Evolutionary conservation across 2,113 vertebrate species (phyloP).

Genomic region (Gracilinanus agilis): DNA sequence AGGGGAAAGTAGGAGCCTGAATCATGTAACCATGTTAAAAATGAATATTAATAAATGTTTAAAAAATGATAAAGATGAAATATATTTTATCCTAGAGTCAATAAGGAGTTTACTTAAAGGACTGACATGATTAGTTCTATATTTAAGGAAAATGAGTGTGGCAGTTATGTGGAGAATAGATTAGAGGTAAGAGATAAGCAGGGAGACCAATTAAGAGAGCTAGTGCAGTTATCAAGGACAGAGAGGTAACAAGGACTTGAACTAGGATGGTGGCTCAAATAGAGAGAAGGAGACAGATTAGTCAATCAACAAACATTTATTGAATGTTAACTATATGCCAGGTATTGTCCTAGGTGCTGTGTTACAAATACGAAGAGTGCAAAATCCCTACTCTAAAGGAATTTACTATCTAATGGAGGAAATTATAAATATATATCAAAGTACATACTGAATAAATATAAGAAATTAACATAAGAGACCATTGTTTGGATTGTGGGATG

Average conservation of each 20-base stretch:
- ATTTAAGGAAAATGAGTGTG: too few species aligned
- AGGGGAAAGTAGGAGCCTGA: too few species aligned
- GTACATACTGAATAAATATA: not conserved
- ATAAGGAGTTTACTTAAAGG: too few species aligned
- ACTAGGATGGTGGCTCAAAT: not conserved
- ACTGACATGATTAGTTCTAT: too few species aligned
- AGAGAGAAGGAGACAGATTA: not conserved
- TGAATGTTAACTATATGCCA: not conserved
- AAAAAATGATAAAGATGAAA: not conserved
- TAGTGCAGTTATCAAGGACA: not conserved
- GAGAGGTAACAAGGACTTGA: not conserved
- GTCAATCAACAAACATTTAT: not conserved
- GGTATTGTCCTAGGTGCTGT: not conserved
- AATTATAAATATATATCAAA: not conserved
- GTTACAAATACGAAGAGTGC: not conserved
- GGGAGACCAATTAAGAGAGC: not conserved
- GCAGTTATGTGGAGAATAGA: not conserved
- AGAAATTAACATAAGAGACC: not conserved
- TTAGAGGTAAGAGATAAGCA: not conserved
- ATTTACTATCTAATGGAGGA: not conserved
- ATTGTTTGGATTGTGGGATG: not conserved
- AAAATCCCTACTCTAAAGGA: not conserved
- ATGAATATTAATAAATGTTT: too few species aligned
- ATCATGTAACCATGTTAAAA: too few species aligned
- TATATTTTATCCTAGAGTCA: not conserved